Evolutionary conservation across 2,888 invertebrate species (phyloP).

Genomic region (Neocrepidodera transversa): DNA sequence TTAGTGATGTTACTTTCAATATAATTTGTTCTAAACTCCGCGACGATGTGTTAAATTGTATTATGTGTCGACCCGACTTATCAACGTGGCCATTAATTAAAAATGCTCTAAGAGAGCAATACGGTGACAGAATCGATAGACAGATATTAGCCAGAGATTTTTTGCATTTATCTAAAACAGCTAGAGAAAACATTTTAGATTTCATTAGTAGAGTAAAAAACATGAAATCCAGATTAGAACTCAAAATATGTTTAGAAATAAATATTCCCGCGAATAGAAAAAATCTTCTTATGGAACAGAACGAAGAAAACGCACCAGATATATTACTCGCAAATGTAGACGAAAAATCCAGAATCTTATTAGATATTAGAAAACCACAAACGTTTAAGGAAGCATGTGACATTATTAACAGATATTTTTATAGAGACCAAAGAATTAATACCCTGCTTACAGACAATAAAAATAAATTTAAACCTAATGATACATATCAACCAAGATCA

Average conservation of each 20-base stretch:
- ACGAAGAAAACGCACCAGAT: too few species aligned
- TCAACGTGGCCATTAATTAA: slow-evolving; percentile 22
- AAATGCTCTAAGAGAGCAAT: background rate
- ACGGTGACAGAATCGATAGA: background rate
- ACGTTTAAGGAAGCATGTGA: background rate
- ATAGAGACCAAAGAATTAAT: background rate
- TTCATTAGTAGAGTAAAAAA: background rate
- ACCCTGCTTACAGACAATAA: background rate
- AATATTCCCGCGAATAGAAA: background rate
- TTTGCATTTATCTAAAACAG: background rate
- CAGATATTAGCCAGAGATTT: background rate
- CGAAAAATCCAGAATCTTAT: background rate
- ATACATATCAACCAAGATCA: background rate
- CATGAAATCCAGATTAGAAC: background rate
- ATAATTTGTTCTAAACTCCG: slow-evolving; percentile 15
- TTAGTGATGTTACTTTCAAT: slow-evolving; percentile 21
- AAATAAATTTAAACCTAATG: background rate
- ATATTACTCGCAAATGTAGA: slow-evolving; percentile 4
- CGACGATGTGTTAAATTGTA: slow-evolving; percentile 6
- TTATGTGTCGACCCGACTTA: slow-evolving; percentile 20
- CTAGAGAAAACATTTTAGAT: background rate
- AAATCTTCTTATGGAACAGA: slow-evolving; percentile 2
- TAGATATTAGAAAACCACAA: background rate
- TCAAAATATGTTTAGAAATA: background rate
- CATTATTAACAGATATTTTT: background rate